Percentiles rank a stretch among this genome's conserved stretches.
phyloP scores from a whole-genome alignment of 2,888 invertebrate species.

The Zootermopsis nevadensis region DNA sequence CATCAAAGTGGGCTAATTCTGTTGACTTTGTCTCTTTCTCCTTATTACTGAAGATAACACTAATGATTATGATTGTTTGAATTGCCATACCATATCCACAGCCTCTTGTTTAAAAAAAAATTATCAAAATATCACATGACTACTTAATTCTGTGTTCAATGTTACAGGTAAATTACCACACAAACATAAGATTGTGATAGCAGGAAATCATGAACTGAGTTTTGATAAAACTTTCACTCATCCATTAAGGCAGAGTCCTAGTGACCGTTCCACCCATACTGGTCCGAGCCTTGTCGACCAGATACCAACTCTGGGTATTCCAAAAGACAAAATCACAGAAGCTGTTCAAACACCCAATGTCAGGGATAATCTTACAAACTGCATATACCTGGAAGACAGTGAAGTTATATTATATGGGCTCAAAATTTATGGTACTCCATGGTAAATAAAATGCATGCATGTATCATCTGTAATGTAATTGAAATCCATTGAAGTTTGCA shows the following conservation, averaged over 20 bases:
- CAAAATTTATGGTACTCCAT: constrained; percentile 85
- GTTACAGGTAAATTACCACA: constrained; percentile 74
- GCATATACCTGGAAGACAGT: constrained; percentile 81
- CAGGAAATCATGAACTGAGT: constrained; percentile 87
- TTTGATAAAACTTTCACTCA: constrained; percentile 79
- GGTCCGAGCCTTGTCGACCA: constrained; percentile 69
- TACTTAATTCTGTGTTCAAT: constrained; percentile 34
- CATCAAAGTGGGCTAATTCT: too few relatives aligned
- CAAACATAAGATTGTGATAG: constrained; percentile 83
- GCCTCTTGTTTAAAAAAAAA: too few relatives aligned
- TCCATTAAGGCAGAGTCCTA: constrained; percentile 59
- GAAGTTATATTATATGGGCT: constrained; percentile 75
- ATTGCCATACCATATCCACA: too few relatives aligned
- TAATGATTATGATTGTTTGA: too few relatives aligned
- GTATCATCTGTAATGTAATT: too few relatives aligned
- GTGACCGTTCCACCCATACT: constrained; percentile 64
- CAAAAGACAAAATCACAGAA: constrained; percentile 71
- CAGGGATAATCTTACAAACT: constrained; percentile 77
- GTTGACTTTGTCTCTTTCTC: too few relatives aligned
- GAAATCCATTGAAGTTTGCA: too few relatives aligned
- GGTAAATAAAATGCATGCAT: constrained; percentile 65
- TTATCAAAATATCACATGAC: too few relatives aligned
- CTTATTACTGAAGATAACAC: too few relatives aligned
- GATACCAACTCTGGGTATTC: constrained; percentile 74
- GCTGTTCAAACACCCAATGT: constrained; percentile 75